Percentiles rank a stretch among this genome's conserved stretches.
Conservation (phyloP, 92 coral and sea anemone genomes). For the Porites cylindrica region DNA sequence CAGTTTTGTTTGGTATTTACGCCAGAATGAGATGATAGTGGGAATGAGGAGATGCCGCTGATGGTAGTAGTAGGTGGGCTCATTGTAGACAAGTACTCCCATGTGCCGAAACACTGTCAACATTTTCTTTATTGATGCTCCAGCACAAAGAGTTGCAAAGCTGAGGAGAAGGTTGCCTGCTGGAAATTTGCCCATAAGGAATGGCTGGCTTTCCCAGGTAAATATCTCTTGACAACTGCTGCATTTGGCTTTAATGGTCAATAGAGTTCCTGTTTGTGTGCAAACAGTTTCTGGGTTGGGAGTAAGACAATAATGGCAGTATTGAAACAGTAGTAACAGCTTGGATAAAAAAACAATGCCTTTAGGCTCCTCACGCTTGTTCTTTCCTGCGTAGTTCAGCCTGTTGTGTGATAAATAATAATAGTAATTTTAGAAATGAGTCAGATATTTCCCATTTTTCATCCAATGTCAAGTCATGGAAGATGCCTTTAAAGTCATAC, state of each 20-base stretch:
- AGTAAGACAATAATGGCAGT: slow-evolving; percentile 66
- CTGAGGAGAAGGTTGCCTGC: slow-evolving; percentile 63
- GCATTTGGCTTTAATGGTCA: slow-evolving; percentile 50
- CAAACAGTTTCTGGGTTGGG: slow-evolving; percentile 39
- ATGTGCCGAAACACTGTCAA: slow-evolving; percentile 61
- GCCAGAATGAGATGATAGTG: slow-evolving; percentile 49
- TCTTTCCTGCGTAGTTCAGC: slow-evolving; percentile 43
- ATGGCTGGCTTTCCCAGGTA: slow-evolving; percentile 70
- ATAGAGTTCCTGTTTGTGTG: slow-evolving; percentile 55
- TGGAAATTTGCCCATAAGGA: slow-evolving; percentile 54
- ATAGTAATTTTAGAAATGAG: too few relatives aligned
- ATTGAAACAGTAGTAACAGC: slow-evolving; percentile 51
- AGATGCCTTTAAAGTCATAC: too few relatives aligned
- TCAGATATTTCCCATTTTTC: too few relatives aligned
- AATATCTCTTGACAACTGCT: slow-evolving; percentile 48
- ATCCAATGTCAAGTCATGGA: too few relatives aligned
- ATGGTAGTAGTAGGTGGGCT: slow-evolving; percentile 48
- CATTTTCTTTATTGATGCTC: slow-evolving; percentile 58
- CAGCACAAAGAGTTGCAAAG: slow-evolving; percentile 64
- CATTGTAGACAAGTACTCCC: slow-evolving; percentile 42
- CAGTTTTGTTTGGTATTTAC: slow-evolving; percentile 42
- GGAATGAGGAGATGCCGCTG: slow-evolving; percentile 64
- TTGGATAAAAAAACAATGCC: slow-evolving; percentile 62
- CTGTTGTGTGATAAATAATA: slow-evolving; percentile 13
- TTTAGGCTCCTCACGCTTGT: slow-evolving; percentile 56